Conservation (phyloP, 2,113 vertebrate genomes). For the Craseonycteris thonglongyai region DNA sequence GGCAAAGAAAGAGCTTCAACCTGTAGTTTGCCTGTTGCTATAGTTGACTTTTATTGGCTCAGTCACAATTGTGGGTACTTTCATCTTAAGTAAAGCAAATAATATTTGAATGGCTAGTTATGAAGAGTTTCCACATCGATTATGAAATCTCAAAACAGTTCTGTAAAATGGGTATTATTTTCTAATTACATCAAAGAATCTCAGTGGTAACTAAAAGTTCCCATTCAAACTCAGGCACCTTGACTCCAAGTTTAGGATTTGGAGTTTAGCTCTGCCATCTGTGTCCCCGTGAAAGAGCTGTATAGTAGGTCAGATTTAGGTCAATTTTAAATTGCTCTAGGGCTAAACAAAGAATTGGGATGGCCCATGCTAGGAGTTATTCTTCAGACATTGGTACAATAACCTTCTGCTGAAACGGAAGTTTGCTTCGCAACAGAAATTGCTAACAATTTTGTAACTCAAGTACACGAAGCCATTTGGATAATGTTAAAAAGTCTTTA, state of each 20-base stretch:
- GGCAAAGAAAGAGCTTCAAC: background rate
- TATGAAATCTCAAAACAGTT: background rate
- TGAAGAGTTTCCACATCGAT: background rate
- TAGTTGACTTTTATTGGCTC: background rate
- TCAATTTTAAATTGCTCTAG: background rate
- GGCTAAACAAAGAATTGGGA: background rate
- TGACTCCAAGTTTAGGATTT: background rate
- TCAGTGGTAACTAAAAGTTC: background rate
- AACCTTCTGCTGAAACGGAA: background rate
- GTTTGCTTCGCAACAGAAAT: conserved; percentile 31
- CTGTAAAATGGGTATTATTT: background rate
- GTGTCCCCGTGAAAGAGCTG: background rate
- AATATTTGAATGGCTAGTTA: background rate
- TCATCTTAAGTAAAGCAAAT: background rate
- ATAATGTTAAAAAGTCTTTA: conserved; percentile 49
- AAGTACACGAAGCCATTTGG: conserved; percentile 15
- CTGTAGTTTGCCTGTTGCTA: background rate
- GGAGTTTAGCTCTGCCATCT: background rate
- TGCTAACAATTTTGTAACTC: background rate
- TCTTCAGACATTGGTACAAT: background rate
- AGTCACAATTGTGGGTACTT: background rate
- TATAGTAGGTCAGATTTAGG: background rate
- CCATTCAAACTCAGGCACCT: background rate
- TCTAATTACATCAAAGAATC: background rate
- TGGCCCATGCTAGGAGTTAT: background rate